Conservation (phyloP, 2,888 invertebrate species). For the Tipula lateralis region DNA sequence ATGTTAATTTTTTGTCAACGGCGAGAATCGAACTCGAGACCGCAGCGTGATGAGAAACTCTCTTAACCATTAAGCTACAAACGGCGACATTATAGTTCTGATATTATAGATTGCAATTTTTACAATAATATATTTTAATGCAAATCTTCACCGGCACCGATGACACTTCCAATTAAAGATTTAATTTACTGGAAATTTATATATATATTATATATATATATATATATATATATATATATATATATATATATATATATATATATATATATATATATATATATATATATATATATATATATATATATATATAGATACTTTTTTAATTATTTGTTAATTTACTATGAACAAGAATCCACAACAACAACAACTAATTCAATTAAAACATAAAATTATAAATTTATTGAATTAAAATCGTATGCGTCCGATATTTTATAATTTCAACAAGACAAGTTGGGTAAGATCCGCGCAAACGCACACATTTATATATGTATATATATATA, state of each 20-base stretch:
- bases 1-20: too few species aligned
- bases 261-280: not conserved
- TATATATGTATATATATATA: not conserved
- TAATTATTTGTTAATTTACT: not conserved
- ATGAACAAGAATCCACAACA: not conserved
- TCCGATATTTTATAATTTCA: not conserved
- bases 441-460: not conserved
- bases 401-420: not conserved
- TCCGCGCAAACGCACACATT: not conserved
- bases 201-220: too few species aligned
- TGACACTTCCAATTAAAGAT: not conserved
- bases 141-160: too few species aligned
- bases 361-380: not conserved
- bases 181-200: not conserved
- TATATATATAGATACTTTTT: not conserved
- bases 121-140: too few species aligned
- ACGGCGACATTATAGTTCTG: too few species aligned
- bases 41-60: too few species aligned
- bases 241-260: not conserved
- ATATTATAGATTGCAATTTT: too few species aligned
- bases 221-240: not conserved
- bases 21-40: too few species aligned
- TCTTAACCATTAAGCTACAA: too few species aligned
- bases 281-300: not conserved
- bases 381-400: slow-evolving; percentile 19